Conservation (phyloP, 1,140 invertebrate species). For the Caenorhabditis latens region DNA sequence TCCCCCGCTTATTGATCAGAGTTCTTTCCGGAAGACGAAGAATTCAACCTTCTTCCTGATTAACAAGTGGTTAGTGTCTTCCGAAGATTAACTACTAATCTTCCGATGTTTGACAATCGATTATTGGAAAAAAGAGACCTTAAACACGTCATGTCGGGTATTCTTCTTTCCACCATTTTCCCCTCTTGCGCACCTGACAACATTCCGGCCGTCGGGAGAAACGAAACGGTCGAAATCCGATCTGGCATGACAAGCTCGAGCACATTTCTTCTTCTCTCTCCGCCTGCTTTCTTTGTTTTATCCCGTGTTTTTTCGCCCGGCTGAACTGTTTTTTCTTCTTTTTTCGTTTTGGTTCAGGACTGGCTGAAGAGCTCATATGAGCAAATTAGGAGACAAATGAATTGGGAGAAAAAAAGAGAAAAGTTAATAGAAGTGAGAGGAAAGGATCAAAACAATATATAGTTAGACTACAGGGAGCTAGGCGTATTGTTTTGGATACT, state of each 20-base stretch:
- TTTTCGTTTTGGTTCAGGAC: neutral
- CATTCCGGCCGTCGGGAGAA: constrained; percentile 34
- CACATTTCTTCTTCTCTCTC: constrained; percentile 17
- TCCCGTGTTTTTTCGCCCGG: constrained; percentile 12
- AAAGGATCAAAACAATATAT: neutral
- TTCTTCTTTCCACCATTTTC: neutral
- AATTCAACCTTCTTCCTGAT: constrained; percentile 23
- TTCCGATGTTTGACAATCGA: constrained; percentile 39
- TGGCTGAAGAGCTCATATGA: constrained; percentile 47
- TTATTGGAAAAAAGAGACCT: constrained; percentile 32
- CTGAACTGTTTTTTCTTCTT: constrained; percentile 24
- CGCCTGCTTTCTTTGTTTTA: constrained; percentile 39
- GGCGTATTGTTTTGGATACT: neutral
- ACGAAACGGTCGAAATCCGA: constrained; percentile 53
- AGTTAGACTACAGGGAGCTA: neutral
- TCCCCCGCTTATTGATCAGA: constrained; percentile 11
- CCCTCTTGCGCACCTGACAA: constrained; percentile 29
- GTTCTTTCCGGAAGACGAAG: constrained; percentile 8
- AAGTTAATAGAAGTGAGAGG: neutral
- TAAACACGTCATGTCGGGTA: constrained; percentile 25
- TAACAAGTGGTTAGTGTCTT: constrained; percentile 27
- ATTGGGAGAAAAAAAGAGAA: neutral
- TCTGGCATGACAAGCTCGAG: constrained; percentile 51
- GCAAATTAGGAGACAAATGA: constrained; percentile 13
- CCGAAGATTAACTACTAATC: constrained; percentile 43